Evolutionary conservation across 1,140 invertebrate species (phyloP).

Genomic region (Bombus balteatus): DNA sequence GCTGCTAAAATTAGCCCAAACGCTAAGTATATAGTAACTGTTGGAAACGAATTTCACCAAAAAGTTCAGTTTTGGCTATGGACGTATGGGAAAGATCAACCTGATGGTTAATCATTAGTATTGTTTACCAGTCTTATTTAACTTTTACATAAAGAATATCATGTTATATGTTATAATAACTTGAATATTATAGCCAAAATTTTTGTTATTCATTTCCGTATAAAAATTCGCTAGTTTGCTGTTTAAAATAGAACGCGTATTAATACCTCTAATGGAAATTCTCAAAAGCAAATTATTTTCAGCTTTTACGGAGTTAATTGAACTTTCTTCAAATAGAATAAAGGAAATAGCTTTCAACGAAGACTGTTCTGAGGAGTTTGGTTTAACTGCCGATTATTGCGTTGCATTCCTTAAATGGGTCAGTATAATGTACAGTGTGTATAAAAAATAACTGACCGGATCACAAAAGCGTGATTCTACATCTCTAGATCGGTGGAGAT

Average conservation of each 20-base stretch:
- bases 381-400: slow-evolving; percentile 74
- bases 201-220: background rate
- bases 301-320: slow-evolving; percentile 56
- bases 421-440: slow-evolving; percentile 24
- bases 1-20: slow-evolving; percentile 82
- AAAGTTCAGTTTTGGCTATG: slow-evolving; percentile 84
- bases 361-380: slow-evolving; percentile 74
- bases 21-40: slow-evolving; percentile 83
- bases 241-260: background rate
- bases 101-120: slow-evolving; percentile 80
- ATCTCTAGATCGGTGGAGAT: too few species aligned
- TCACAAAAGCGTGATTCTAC: too few species aligned
- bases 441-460: too few species aligned
- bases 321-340: slow-evolving; percentile 43
- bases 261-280: background rate
- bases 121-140: background rate
- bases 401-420: slow-evolving; percentile 79
- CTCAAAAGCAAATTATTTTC: slow-evolving; percentile 21
- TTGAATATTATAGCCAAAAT: background rate
- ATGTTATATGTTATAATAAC: background rate
- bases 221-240: background rate
- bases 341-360: slow-evolving; percentile 76
- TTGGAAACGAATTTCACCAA: slow-evolving; percentile 80
- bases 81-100: slow-evolving; percentile 80
- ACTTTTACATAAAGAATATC: background rate